Evolutionary conservation across 2,113 vertebrate species (phyloP).

Genomic region (Strix aluco): DNA sequence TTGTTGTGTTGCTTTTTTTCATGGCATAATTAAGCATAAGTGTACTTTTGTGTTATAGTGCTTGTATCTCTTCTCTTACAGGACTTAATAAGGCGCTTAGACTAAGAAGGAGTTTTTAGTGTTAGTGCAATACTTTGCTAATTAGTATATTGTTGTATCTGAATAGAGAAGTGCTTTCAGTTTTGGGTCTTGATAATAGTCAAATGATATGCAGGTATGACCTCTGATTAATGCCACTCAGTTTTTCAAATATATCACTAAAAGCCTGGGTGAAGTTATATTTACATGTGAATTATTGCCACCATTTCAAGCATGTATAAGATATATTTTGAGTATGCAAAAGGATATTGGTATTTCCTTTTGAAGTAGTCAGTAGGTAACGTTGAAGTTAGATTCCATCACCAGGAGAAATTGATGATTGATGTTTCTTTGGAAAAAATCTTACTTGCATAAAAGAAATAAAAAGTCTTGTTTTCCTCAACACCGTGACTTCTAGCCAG

Average conservation of each 20-base stretch:
- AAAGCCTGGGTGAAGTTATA: background rate
- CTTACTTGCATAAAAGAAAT: background rate
- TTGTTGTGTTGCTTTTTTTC: background rate
- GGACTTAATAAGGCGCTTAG: background rate
- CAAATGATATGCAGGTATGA: background rate
- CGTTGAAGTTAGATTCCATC: background rate
- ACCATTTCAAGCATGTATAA: background rate
- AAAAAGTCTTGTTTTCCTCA: background rate
- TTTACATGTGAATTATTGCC: background rate
- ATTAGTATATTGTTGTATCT: background rate
- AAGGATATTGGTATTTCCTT: background rate
- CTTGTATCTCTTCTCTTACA: background rate
- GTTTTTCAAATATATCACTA: background rate
- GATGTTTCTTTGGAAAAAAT: background rate
- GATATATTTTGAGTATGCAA: background rate
- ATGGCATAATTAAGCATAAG: background rate
- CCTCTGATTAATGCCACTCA: background rate
- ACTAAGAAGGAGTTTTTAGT: background rate
- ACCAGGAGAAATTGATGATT: background rate
- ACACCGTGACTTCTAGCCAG: background rate
- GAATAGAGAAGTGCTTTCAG: background rate
- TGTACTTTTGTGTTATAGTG: background rate
- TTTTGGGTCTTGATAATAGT: background rate
- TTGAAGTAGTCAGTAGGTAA: background rate
- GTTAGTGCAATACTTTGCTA: background rate